Percentiles rank a stretch among this genome's conserved stretches.
phyloP scores from a whole-genome alignment of 2,113 vertebrate genomes.

The Grantiella picta region DNA sequence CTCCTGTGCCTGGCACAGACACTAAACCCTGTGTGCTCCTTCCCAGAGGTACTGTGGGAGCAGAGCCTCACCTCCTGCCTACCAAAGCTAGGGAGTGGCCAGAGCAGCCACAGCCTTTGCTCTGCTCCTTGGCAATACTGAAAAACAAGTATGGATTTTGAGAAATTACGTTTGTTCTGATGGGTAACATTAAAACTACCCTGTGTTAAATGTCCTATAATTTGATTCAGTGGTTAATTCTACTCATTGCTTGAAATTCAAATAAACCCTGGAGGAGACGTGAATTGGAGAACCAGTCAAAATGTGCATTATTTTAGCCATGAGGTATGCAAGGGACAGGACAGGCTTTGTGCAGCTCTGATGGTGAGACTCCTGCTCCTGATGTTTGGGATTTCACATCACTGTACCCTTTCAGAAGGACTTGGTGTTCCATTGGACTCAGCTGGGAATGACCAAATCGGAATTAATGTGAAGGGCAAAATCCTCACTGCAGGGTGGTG shows the following conservation, averaged over 20 bases:
- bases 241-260: background rate
- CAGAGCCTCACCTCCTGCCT: accelerated
- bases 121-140: background rate
- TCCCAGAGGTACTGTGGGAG: accelerated
- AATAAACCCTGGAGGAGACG: background rate
- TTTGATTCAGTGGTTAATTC: background rate
- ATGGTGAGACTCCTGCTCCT: background rate
- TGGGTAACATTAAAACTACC: background rate
- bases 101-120: background rate
- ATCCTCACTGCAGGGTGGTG: accelerated
- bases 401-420: background rate
- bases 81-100: background rate
- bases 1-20: accelerated
- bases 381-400: background rate
- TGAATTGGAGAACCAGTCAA: background rate
- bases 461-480: background rate
- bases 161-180: background rate
- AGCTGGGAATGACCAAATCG: background rate
- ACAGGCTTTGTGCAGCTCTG: background rate
- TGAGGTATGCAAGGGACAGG: background rate
- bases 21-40: background rate
- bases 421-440: background rate
- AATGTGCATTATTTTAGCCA: background rate
- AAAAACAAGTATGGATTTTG: background rate
- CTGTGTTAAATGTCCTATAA: background rate